Conservation (phyloP, 1,140 invertebrate genomes). For the Microplitis demolitor region DNA sequence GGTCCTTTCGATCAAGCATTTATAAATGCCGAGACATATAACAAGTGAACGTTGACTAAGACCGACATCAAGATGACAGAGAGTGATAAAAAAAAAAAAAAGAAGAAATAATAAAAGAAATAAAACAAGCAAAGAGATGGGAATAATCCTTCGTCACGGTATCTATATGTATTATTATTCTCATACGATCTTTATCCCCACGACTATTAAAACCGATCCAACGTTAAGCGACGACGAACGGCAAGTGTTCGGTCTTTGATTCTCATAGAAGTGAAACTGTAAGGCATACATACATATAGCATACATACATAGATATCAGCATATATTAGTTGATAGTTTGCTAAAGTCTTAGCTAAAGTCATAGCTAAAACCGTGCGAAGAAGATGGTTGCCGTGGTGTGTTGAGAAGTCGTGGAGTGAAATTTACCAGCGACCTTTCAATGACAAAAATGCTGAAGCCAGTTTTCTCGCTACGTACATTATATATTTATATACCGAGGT, state of each 20-base stretch:
- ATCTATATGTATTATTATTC: neutral
- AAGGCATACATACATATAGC: conserved; percentile 41
- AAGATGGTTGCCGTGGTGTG: conserved; percentile 32
- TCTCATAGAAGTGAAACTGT: conserved; percentile 18
- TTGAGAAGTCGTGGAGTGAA: conserved; percentile 57
- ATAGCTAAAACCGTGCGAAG: conserved; percentile 34
- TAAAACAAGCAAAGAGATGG: neutral
- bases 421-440: conserved; percentile 58
- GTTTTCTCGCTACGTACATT: conserved; percentile 42
- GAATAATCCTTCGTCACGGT: conserved; percentile 8
- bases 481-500: neutral
- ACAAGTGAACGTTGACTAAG: too few species aligned
- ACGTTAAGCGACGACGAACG: neutral
- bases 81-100: neutral
- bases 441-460: conserved; percentile 47
- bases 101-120: neutral
- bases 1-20: too few species aligned
- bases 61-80: neutral
- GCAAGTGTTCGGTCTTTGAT: neutral
- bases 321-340: conserved; percentile 17
- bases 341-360: too few species aligned
- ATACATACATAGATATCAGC: conserved; percentile 22
- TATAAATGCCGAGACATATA: too few species aligned
- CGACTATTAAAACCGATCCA: conserved; percentile 31
- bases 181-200: conserved; percentile 15